Base-by-base conservation (phyloP, 2,888 invertebrate genomes). In the Linyphia triangularis region DNA sequence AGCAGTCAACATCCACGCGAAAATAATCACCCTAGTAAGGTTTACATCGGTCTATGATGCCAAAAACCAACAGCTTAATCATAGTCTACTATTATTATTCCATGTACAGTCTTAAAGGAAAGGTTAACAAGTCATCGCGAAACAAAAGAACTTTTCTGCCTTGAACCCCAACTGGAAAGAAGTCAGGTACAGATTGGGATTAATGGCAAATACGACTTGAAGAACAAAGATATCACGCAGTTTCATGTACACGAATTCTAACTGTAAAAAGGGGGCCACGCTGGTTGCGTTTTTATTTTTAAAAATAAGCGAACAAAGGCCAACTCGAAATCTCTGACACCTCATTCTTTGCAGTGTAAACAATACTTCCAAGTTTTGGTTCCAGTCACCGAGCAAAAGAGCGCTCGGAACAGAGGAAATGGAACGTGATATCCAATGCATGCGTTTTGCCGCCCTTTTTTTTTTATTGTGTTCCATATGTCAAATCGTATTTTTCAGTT, bases 351-450 rank as follows among this genome's bases (percentile, higher is more conserved):
- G 10, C 37, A 33, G 9, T 37, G 10, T 33, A 30, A 22, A 81
- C 69, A 81, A 81, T 81, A 26, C 30, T 13, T n/a, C 51, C 16
- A n/a, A n/a, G n/a, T n/a, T n/a, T n/a, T n/a, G 16, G 77, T 70
- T 85, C 85, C 77, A 70, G 28, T 51, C 40, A 13, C 43, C 67
- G 81, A 28, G 51, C 73, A 75, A 79, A 78, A 70, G 43, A 43
- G 57, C 22, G 40, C 72, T 26, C 69, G 65, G 85, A 78, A 72
- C 67, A 73, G 16, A 86, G 79, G 86, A 86, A 86, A 65, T 86
- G 59, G 86, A 86, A 86, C 86, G 81, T 51, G 86, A 81, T 81
- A 81, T 78, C 51, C 22, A 10, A 24, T 84, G 75, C 59, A 43
- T 51, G 61, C 24, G 22, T 77, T 43, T 26, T 61, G 26, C 69